Conservation (phyloP, 2,888 invertebrate genomes). For the Gortyna flavago region DNA sequence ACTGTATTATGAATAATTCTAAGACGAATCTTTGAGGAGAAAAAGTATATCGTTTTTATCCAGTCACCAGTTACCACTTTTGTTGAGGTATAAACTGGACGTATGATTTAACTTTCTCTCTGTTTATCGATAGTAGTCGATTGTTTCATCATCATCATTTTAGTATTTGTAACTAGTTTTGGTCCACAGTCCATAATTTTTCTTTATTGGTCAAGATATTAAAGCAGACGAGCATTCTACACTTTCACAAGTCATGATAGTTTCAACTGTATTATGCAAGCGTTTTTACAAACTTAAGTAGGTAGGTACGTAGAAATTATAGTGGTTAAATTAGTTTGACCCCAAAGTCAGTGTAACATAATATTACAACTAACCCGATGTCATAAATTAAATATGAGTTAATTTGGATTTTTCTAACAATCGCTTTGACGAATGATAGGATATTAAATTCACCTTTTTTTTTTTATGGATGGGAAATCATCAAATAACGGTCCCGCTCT, state of each 20-base stretch:
- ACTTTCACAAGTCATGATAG: background rate
- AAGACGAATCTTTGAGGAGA: background rate
- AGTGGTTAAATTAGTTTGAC: background rate
- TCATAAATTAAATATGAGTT: slow-evolving; percentile 1
- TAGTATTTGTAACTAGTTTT: background rate
- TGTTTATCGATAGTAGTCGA: no score
- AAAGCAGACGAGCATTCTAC: background rate
- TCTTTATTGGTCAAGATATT: no score
- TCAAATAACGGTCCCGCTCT: no score
- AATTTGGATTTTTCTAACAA: background rate
- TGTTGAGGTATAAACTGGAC: background rate
- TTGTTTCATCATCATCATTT: no score
- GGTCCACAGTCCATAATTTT: no score
- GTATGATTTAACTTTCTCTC: no score
- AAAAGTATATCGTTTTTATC: background rate
- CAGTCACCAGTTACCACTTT: background rate
- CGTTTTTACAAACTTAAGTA: background rate
- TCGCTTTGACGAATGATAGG: background rate
- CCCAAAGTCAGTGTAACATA: no score
- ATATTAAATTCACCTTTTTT: slow-evolving; percentile 1
- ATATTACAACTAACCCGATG: background rate
- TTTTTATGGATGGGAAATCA: no score
- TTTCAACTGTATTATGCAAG: background rate
- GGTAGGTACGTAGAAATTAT: background rate
- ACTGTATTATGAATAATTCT: background rate